Percentiles rank a stretch among this genome's conserved stretches.
These are phyloP conservation scores for Diabrotica balteata DNA, from an alignment of 2,888 invertebrate genomes.

Conservation along the genomic window DNA sequence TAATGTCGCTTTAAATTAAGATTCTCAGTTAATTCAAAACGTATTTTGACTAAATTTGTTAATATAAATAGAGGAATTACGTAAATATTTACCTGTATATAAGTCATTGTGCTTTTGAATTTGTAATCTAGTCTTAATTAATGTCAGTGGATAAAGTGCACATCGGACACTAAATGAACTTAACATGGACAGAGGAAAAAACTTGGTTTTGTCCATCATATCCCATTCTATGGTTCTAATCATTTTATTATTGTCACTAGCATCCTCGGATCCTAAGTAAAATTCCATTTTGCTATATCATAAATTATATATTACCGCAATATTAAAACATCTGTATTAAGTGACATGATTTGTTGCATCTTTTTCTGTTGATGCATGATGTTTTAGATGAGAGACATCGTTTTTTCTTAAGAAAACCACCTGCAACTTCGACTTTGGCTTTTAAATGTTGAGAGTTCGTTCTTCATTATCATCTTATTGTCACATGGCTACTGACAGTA, in stretches of 20 bases:
- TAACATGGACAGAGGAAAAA: slow-evolving; percentile 89
- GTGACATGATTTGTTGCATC: slow-evolving; percentile 6
- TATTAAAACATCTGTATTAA: not conserved
- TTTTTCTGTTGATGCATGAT: not conserved
- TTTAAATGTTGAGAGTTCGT: not conserved
- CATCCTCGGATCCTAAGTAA: slow-evolving; percentile 32
- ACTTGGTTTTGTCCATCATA: slow-evolving; percentile 97
- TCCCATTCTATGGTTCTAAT: slow-evolving; percentile 94
- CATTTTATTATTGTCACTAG: slow-evolving; percentile 55
- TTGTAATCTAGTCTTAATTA: slow-evolving; percentile 94
- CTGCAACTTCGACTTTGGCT: slow-evolving; percentile 8
- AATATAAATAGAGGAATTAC: no score
- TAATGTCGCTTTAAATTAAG: no score
- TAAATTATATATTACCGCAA: slow-evolving; percentile 16
- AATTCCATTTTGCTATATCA: slow-evolving; percentile 34
- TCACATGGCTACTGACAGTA: not conserved
- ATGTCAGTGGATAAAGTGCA: slow-evolving; percentile 88
- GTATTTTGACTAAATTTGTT: no score
- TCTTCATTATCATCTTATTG: not conserved
- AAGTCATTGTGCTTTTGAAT: slow-evolving; percentile 83
- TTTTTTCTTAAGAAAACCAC: slow-evolving; percentile 13
- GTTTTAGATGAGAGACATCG: slow-evolving; percentile 3
- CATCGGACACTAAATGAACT: slow-evolving; percentile 82
- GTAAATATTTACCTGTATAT: slow-evolving; percentile 70
- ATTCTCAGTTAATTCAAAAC: no score